A percentile compares a stretch with the other conserved stretches of the same genome.
Conservation (phyloP, 2,797 vertebrate genomes). For the Sebastes oblongus region DNA sequence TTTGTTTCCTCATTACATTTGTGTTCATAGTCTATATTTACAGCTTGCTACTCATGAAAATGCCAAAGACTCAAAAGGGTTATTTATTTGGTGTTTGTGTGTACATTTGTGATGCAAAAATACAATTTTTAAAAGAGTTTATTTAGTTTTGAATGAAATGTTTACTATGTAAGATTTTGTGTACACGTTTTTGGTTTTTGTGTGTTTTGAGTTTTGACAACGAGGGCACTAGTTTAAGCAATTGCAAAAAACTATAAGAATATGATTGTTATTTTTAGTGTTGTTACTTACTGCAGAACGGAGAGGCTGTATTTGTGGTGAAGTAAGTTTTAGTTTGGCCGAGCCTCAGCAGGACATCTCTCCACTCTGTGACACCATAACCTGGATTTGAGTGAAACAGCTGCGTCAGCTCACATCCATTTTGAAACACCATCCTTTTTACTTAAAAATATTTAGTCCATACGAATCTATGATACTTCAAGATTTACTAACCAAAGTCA, state of each 20-base stretch:
- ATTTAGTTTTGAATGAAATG: background rate
- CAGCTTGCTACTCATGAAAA: background rate
- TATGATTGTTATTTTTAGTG: background rate
- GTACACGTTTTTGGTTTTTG: background rate
- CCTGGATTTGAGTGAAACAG: conserved; percentile 64
- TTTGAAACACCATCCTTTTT: background rate
- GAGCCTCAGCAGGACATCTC: conserved; percentile 53
- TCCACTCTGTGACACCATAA: conserved; percentile 72
- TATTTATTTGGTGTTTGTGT: background rate
- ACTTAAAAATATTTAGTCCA: background rate
- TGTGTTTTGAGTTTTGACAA: background rate
- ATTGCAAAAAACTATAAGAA: background rate
- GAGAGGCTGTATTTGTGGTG: conserved; percentile 68
- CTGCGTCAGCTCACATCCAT: background rate
- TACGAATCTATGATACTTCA: background rate
- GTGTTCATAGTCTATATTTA: background rate
- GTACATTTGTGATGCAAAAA: background rate
- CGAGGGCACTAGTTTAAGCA: background rate
- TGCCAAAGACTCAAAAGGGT: background rate
- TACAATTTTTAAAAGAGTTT: background rate
- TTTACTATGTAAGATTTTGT: background rate
- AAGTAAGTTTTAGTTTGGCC: conserved; percentile 71
- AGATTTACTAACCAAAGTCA: conserved; percentile 83
- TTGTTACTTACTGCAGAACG: conserved; percentile 81
- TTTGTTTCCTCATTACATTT: background rate